Evolutionary conservation across 2,888 invertebrate genomes (phyloP), one percentile per base, ranked within the genome.

Genomic region (Hirtodrosophila confusa): DNA sequence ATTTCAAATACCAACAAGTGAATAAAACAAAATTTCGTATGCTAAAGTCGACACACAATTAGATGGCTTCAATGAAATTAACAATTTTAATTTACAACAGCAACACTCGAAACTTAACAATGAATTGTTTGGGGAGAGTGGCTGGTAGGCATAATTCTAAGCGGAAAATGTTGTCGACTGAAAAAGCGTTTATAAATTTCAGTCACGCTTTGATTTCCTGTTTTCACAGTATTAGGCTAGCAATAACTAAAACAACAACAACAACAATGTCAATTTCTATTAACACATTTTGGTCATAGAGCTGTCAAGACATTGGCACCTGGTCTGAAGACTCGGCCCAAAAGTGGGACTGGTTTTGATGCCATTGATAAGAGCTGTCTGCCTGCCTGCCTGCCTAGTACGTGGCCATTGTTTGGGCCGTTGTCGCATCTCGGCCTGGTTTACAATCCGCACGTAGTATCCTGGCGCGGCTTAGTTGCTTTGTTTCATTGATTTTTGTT

Each of bases 121-220:
- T 37, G 24, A 37, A 8, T 36, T 33, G 6, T 1, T 23, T 11
- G 5, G 5, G 54, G 40, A 40, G 11, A 11, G n/a, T 10, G 7
- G n/a, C 1, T 17, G 24, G 12, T 40, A 39, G n/a, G 27, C 49
- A 17, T 45, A 37, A 43, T 39, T 40, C 36, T 35, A 17, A 41
- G 31, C 48, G 33, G 36, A 31, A 39, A 43, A 66, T 53, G 9
- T 50, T 33, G 23, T 31, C 29, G 11, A 44, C 35, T 43, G 57
- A 55, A 74, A 55, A 54, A 66, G 33, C 35, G 61, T 68, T 83
- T 84, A 37, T 27, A 67, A 50, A 84, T 83, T 88, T 70, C 50
- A 55, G 86, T 86, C 84, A 88, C 88, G 84, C 67, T 50, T 65
- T 39, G 68, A 77, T 83, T 88, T 88, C 88, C 84, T 86, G 88